Base-by-base conservation (phyloP, 1,140 invertebrate genomes). In the Spodoptera litura region DNA sequence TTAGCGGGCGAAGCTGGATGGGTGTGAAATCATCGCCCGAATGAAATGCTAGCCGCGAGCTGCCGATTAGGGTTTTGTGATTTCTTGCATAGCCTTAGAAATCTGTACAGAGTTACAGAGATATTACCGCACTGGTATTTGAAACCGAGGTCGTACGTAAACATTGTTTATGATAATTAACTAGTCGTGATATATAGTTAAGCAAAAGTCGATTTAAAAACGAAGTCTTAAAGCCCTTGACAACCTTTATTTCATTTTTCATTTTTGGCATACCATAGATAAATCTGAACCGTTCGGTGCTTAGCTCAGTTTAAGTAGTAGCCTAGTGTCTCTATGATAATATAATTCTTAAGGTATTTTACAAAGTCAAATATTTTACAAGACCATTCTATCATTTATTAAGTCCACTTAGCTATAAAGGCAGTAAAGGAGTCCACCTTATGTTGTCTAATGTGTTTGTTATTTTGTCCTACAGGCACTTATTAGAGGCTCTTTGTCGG, bases 41-140 rank as follows among this genome's bases (percentile, higher is more conserved):
- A 75, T 84, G 82, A 80, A 85, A 81, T 79, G 77, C 78, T 90
- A 82, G 86, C 86, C 85, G 72, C 84, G 81, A 87, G 87, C 85
- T 83, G 74, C 78, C 83, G 84, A 87, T 90, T 90, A 88, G 80
- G 84, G 72, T 51, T 64, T 64, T 35, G 71, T 12, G 59, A 49
- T 66, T 68, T 79, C 15, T 79, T 35, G 11, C 35, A 25, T 53
- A 75, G 51, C 64, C 25, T 13, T 53, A 38, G 27, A 10, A 35
- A 75, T 64, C 51, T 53, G 55, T 44, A 38, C 38, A 80, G 12
- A 15, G 59, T 35, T 44, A 8, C 49, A 31, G 49, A 15, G 9
- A 5, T 4, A 31, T 4, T 31, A 31, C 31, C 31, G 0, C 31
- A 31, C 4, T 31, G 31, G 31, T 5, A 31, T 31, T 31, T 4